Base-by-base conservation (phyloP, 2,797 vertebrate genomes). In the Menidia menidia region DNA sequence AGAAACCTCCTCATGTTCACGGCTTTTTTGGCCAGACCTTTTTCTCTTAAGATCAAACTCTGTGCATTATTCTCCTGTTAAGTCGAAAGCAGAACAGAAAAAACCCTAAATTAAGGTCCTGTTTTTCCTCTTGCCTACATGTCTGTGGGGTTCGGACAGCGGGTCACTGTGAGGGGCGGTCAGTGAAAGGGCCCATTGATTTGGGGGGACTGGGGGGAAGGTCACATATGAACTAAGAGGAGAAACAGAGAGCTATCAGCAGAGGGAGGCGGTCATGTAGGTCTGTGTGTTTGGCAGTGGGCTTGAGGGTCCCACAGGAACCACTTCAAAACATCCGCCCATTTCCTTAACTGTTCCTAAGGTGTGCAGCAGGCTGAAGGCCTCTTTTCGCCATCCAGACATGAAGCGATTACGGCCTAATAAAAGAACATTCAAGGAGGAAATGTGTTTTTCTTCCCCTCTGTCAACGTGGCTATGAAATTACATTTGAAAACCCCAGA, bases 181-280 rank as follows among this genome's bases (percentile, higher is more conserved):
- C 84, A 64, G 86, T 93, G 87, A 94, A 93, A 92, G 89, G 77
- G 73, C 83, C 89, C 88, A 91, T 93, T 91, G 92, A 92, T 83
- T 92, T 83, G 47, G 7, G 25, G 63, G 68, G 68, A n/a, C 74
- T 68, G 80, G 77, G 78, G 77, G 71, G 84, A 78, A 83, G 76
- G 85, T 87, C 85, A 85, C 66, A 70, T 79, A 81, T 88, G 77
- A 57, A 78, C 77, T 77, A 45, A 79, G 18, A 83, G 32, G 70
- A 77, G 65, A 75, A 68, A 60, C 59, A 66, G 64, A 64, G 76
- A 80, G 39, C 65, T 69, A 19, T 60, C 67, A 68, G 19, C 55
- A 54, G 55, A n/a, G 19, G 19, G 64, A 63, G 60, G 67, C 57
- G 65, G 64, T 73, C 78, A 68, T 82, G 62, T 79, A 65, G 55